Evolutionary conservation across 92 coral and sea anemone genomes (phyloP).

Genomic region (Palythoa caribaeorum): DNA sequence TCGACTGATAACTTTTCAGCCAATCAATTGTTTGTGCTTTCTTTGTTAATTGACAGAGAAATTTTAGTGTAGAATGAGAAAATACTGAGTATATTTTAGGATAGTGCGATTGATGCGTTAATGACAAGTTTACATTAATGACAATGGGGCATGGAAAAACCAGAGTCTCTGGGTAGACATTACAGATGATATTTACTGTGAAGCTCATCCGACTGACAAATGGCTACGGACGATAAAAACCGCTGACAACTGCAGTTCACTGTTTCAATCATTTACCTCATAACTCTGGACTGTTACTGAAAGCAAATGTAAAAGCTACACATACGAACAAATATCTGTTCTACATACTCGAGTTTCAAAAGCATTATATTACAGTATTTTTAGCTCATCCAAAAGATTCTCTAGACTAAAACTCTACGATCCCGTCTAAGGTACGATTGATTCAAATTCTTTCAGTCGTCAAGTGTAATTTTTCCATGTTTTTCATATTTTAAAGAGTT

Average conservation of each 20-base stretch:
- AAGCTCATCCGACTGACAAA: neutral
- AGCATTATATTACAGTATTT: too few species aligned
- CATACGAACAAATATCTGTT: slow-evolving; percentile 10
- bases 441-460: too few species aligned
- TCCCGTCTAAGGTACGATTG: too few species aligned
- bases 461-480: too few species aligned
- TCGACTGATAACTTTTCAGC: too few species aligned
- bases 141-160: neutral
- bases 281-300: slow-evolving; percentile 18
- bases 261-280: neutral
- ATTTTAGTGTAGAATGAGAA: too few species aligned
- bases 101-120: neutral
- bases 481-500: neutral
- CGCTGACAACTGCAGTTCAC: neutral
- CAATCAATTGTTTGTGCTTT: too few species aligned
- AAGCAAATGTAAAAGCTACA: slow-evolving; percentile 54
- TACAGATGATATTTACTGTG: neutral
- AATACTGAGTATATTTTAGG: neutral
- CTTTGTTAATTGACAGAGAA: too few species aligned
- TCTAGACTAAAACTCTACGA: too few species aligned
- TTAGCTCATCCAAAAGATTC: too few species aligned
- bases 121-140: neutral
- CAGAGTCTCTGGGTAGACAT: too few species aligned
- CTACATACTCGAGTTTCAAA: neutral
- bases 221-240: neutral